Percentiles rank a stretch among this genome's conserved stretches.
Conservation (phyloP, 92 coral and sea anemone species). For the Parazoanthus darwini region DNA sequence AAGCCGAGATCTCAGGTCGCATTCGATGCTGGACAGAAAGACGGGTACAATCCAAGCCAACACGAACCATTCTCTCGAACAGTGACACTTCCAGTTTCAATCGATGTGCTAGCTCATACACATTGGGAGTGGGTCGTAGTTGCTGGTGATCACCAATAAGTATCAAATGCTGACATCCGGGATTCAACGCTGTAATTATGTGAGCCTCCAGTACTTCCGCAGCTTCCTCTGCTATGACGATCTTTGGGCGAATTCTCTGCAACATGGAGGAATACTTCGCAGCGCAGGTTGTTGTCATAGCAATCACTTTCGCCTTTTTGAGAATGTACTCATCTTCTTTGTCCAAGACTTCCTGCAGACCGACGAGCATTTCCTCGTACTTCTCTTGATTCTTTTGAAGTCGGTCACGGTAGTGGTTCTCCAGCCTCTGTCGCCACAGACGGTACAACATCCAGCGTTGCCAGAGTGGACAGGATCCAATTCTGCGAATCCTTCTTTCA, state of each 20-base stretch:
- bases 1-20: constrained; percentile 87
- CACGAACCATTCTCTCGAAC: constrained; percentile 85
- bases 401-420: constrained; percentile 33
- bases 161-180: constrained; percentile 82
- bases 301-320: constrained; percentile 46
- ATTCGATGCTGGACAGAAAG: constrained; percentile 91
- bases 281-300: constrained; percentile 72
- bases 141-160: constrained; percentile 96
- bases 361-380: constrained; percentile 57
- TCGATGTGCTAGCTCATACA: constrained; percentile 68
- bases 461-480: neutral
- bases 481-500: neutral
- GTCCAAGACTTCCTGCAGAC: constrained; percentile 58
- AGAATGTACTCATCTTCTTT: constrained; percentile 53
- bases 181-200: constrained; percentile 71
- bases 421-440: constrained; percentile 75
- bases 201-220: constrained; percentile 97
- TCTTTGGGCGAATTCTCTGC: constrained; percentile 72
- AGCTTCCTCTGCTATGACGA: constrained; percentile 90
- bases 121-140: constrained; percentile 86
- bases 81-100: constrained; percentile 83
- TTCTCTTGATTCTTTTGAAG: constrained; percentile 55
- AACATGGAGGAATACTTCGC: constrained; percentile 69
- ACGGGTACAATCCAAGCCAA: constrained; percentile 62
- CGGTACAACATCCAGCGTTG: constrained; percentile 80